Evolutionary conservation across 2,888 invertebrate species (phyloP), one percentile per base, ranked within the genome.

Genomic region (Ceriagrion tenellum): DNA sequence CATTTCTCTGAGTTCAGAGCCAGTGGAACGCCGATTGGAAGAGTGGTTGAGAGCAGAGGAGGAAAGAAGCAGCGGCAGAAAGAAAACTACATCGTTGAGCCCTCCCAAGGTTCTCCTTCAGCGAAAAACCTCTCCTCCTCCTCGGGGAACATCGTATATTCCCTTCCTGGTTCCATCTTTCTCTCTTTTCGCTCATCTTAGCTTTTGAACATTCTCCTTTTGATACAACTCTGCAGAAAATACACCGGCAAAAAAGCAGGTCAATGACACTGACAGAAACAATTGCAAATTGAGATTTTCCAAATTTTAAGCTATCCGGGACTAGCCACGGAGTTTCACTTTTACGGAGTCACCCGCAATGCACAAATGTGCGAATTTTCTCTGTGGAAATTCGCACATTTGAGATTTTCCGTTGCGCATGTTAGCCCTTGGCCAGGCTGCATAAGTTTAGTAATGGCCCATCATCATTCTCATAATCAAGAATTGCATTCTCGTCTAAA

Each of bases 1-100:
- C 93, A 69, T 93, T 93, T 93, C 93, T 74, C 59, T 16, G 63
- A 40, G 89, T 55, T 16, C 8, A 40, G 88, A 89, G 23, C 40
- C 40, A 23, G 10, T 63, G 91, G 55, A 56, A 63, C 69, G 40
- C 63, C 93, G 47, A 69, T 93, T n/a, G 93, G 26, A 35, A 40
- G 69, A 93, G 40, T 63, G 59, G 63, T 47, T 69, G 69, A 26
- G 2, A 74, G 30, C 40, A 69, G n/a, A n/a, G 63, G 47, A 69
- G 30, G 35, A 69, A 18, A n/a, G 63, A n/a, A 47, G 35, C 30
- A 47, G 35, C 30, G 35, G 35, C 20, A 35, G 63, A 63, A 40
- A 35, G 40, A 47, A 69, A 40, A 89, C 55, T 55, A 89, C 55
- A 55, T 89, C 89, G 55, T 89, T 89, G 89, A 55, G 55, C 26